Base-by-base conservation (phyloP, 2,113 vertebrate species). In the Agelaius phoeniceus region DNA sequence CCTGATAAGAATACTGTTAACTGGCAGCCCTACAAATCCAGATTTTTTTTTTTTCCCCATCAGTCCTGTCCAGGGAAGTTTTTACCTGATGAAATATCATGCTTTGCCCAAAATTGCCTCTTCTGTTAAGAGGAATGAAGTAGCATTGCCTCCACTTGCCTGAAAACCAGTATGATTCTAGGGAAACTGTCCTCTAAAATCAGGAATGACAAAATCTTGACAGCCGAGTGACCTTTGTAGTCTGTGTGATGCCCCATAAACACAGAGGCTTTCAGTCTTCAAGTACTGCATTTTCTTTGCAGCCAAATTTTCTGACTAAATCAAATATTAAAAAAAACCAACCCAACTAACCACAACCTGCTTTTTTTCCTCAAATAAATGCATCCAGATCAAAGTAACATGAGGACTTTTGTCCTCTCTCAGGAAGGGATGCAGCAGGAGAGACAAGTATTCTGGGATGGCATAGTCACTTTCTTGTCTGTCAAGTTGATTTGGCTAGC, bases 311-410 rank as follows among this genome's bases (percentile, higher is more conserved):
- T 67, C 44, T 73, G 68, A 73, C 22, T 80, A 73, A 75, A 63
- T 75, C 8, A 63, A 41, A 57, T 76, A 55, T 55, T 39, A 55
- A 51, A 3, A 61, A 61, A 61, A 27, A 4, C 18, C 7, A 48
- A 22, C 8, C 4, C 4, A 63, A 76, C 33, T 69, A 84, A 86
- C 20, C 8, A 6, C 1, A 3, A 13, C n/a, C 44, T 68, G 44
- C 30, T 85, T 85, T 44, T 85, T 87, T 89, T 84, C 46, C 46
- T 82, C 35, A 68, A 11, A 89, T 77, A 81, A 92, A 84, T 68
- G 41, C 67, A 44, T 85, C 41, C 84, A 87, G 77, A 43, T 63
- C 86, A 82, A 94, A 41, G 58, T 79, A 72, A n/a, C 24, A 48
- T 30, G 44, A 30, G 23, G 62, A 83, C 13, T 18, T 84, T 62